These are phyloP conservation scores for Cochlearius cochlearius DNA, from an alignment of 2,113 vertebrate species.

Conservation along the genomic window DNA sequence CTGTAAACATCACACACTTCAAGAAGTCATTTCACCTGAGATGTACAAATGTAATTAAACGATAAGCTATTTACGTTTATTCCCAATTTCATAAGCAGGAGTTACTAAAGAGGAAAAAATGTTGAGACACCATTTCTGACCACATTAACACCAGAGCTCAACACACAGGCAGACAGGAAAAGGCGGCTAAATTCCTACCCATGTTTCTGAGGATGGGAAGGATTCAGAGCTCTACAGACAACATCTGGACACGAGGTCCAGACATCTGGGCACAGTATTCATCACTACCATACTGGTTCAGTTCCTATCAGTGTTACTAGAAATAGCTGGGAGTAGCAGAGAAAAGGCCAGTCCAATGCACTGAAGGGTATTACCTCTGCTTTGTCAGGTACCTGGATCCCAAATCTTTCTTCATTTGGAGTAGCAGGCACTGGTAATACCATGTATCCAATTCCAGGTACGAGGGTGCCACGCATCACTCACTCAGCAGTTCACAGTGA, in stretches of 20 bases:
- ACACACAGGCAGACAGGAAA: neutral
- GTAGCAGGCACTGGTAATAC: neutral
- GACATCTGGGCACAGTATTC: neutral
- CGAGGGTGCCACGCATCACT: neutral
- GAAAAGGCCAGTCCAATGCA: neutral
- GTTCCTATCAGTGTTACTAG: neutral
- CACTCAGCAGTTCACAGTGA: neutral
- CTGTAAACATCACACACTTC: neutral
- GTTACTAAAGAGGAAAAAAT: neutral
- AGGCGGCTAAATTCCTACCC: neutral
- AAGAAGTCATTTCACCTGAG: neutral
- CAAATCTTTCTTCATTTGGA: neutral
- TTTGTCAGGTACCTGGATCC: neutral
- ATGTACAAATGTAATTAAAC: neutral
- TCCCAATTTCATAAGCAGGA: neutral
- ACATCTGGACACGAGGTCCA: neutral
- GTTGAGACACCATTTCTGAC: neutral
- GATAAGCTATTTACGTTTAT: neutral
- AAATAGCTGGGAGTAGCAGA: neutral
- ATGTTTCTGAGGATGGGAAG: neutral
- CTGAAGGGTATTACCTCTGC: neutral
- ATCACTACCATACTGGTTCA: neutral
- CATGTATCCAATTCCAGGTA: neutral
- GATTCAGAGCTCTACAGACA: neutral
- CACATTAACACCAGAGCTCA: neutral